phyloP scores from a whole-genome alignment of 2,113 vertebrate species.

The Pachypanchax playfairii region DNA sequence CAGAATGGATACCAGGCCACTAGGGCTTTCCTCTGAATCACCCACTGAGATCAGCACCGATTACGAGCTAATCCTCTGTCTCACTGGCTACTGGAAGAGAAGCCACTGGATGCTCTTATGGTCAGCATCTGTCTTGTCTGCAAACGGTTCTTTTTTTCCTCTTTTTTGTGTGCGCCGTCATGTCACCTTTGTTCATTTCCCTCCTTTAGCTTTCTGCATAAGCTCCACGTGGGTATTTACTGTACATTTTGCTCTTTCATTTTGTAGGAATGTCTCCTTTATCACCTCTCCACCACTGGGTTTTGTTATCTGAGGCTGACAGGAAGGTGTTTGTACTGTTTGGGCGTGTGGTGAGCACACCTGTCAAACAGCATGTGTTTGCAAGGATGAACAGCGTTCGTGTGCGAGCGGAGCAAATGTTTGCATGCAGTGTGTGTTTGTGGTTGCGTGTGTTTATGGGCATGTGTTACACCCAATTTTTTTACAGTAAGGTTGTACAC shows the following conservation, averaged over 20 bases:
- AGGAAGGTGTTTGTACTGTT: constrained; percentile 32
- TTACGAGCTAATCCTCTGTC: constrained; percentile 64
- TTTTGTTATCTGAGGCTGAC: constrained; percentile 52
- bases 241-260: constrained; percentile 46
- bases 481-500: constrained; percentile 38
- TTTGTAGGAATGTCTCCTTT: constrained; percentile 45
- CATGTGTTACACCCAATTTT: not conserved
- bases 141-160: constrained; percentile 3
- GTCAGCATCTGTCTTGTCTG: constrained; percentile 32
- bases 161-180: not conserved
- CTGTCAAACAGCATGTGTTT: constrained; percentile 10
- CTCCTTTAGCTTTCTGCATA: constrained; percentile 33
- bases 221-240: constrained; percentile 34
- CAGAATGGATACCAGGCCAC: constrained; percentile 59
- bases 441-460: not conserved
- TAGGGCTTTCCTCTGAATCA: constrained; percentile 52
- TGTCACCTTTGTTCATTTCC: constrained; percentile 9
- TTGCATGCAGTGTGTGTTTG: not conserved
- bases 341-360: constrained; percentile 6
- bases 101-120: constrained; percentile 37
- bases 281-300: constrained; percentile 37
- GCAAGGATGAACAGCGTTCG: constrained; percentile 3
- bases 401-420: constrained; percentile 7
- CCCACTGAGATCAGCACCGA: constrained; percentile 59
- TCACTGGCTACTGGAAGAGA: constrained; percentile 27